Evolutionary conservation across 2,797 vertebrate species (phyloP), one percentile per base, ranked within the genome.

Genomic region (Gallirallus australis): DNA sequence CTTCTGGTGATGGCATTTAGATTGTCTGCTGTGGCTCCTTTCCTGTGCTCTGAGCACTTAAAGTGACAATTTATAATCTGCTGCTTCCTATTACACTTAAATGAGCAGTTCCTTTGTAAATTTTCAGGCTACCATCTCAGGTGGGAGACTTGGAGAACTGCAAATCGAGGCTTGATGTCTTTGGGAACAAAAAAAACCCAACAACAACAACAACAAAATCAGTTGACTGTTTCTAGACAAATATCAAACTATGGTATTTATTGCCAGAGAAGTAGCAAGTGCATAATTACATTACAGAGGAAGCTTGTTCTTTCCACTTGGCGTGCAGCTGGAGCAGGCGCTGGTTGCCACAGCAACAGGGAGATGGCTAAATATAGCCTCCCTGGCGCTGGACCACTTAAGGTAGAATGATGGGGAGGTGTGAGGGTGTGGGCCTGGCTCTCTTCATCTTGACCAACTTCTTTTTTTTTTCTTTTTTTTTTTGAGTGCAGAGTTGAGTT

Each of bases 291-390:
- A 94, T 98, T 96, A 96, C 54, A 90, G 96, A 96, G 91, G 94
- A 97, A 97, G 96, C 97, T 97, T 97, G 97, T 96, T 97, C 96
- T 97, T 98, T 97, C 96, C 94, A 96, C 96, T 97, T 97, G 96
- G 97, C 54, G 94, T 97, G 96, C 96, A 97, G 98, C 98, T 97
- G 95, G 97, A 98, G 96, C 97, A 84, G 97, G 94, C 95, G 7
- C 96, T 96, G 96, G 98, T 98, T 98, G 96, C 98, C 96, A 97
- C 97, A 96, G 97, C 98, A 98, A 98, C 98, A 82, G 61, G 82
- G 95, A 94, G 78, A 97, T 91, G 93, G 97, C 97, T 98, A 98
- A 98, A 98, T 97, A 98, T 98, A 98, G 97, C 94, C 52, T 95
- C 52, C 86, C 95, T 57, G 53, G 68, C 40, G 82, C 96, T 96